Conservation (phyloP, 2,113 vertebrate species). For the Silurus meridionalis region DNA sequence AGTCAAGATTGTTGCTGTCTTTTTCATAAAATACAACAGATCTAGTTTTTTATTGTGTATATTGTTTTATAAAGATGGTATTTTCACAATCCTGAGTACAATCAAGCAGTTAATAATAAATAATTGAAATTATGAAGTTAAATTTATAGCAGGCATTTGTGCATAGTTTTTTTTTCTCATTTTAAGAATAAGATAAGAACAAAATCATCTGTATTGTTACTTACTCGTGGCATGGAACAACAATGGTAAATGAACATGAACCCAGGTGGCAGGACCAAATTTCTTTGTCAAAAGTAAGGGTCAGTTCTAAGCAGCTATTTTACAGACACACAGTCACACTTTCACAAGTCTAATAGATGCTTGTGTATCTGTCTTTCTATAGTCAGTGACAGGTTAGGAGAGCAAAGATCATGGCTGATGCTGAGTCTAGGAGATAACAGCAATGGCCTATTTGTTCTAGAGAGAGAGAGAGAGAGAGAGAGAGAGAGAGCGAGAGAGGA, state of each 20-base stretch:
- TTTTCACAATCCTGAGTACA: neutral
- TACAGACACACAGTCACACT: neutral
- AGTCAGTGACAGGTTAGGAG: slow-evolving; percentile 22
- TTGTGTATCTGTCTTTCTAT: slow-evolving; percentile 17
- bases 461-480: neutral
- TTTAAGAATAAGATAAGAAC: too few species aligned
- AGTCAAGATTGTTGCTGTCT: neutral
- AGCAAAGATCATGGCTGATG: slow-evolving; percentile 43
- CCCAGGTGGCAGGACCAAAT: neutral
- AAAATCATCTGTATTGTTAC: neutral
- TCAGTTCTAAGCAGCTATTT: neutral
- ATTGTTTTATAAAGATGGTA: neutral
- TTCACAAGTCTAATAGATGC: slow-evolving; percentile 14
- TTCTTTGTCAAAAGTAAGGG: neutral
- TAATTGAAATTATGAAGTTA: neutral
- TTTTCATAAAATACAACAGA: neutral
- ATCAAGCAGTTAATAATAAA: neutral
- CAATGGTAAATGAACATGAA: neutral
- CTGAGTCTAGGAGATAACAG: slow-evolving; percentile 33
- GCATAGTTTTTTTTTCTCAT: neutral
- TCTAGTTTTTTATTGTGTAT: neutral
- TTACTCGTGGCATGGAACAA: neutral
- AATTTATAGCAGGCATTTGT: neutral
- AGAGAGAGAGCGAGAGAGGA: slow-evolving; percentile 13
- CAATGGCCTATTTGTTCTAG: slow-evolving; percentile 39